Percentiles rank a stretch among this genome's conserved stretches.
Conservation (phyloP, 1,140 invertebrate genomes). For the Vollenhovia emeryi region DNA sequence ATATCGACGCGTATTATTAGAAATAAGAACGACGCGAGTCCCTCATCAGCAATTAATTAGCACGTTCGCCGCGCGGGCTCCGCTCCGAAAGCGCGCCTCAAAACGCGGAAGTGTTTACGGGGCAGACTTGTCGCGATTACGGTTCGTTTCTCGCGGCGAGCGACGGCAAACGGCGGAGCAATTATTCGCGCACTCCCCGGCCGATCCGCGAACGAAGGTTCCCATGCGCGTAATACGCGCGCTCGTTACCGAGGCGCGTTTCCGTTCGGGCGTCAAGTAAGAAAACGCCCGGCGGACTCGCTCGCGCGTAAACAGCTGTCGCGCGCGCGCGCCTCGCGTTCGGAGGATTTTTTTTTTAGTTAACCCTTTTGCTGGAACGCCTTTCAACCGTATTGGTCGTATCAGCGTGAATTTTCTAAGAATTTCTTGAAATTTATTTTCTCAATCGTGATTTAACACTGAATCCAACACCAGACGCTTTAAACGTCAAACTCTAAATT, state of each 20-base stretch:
- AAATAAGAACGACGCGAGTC: background rate
- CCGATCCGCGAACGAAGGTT: slow-evolving; percentile 26
- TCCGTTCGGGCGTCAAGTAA: slow-evolving; percentile 36
- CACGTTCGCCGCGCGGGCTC: background rate
- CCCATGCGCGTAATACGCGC: slow-evolving; percentile 48
- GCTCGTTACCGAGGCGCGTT: slow-evolving; percentile 36
- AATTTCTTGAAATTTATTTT: no score
- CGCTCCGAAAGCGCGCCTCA: background rate
- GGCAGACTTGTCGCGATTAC: slow-evolving; percentile 43
- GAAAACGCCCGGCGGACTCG: slow-evolving; percentile 19
- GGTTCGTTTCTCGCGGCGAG: slow-evolving; percentile 5
- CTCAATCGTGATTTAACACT: no score
- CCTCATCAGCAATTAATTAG: background rate
- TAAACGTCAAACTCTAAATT: no score
- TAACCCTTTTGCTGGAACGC: no score
- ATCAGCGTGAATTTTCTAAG: no score
- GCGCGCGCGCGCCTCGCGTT: slow-evolving; percentile 13
- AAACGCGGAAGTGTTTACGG: slow-evolving; percentile 50
- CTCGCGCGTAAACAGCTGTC: slow-evolving; percentile 52
- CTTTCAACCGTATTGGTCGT: no score
- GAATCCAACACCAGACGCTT: no score
- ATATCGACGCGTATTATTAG: background rate
- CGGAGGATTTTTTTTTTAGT: no score
- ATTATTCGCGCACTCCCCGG: slow-evolving; percentile 30
- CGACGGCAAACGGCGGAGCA: slow-evolving; percentile 41